Base-by-base conservation (phyloP, 2,888 invertebrate genomes). In the Dexiosoma caninum region DNA sequence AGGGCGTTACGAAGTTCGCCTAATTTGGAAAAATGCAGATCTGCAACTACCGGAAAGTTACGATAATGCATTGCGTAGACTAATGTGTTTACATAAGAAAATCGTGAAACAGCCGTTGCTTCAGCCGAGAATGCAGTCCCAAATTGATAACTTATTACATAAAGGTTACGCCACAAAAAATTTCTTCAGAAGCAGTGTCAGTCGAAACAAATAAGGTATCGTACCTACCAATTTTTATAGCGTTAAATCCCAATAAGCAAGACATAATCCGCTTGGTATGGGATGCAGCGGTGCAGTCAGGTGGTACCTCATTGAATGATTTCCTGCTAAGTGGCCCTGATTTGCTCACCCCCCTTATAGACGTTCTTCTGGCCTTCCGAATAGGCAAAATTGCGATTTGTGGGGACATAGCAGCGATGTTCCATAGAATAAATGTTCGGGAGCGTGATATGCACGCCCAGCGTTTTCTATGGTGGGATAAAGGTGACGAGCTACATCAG, bases 161-260 rank as follows among this genome's bases (percentile, higher is more conserved):
- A 51, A 64, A 14, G 37, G 64, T 1, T 66, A 72, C 2, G 71
- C 78, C 1, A 66, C 6, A 51, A 78, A 72, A 10, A 9, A 12
- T 42, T 0, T 0, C 19, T 42, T 14, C 30, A 2, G 37, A 44
- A 16, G 19, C 37, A 21, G 21, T n/a, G 0, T 0, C 0, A 10
- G 21, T 8, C 9, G n/a, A 19, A 5, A 2, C 7, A 9, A 49
- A 9, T 10, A 16, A 14, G 10, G n/a, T n/a, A n/a, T 64, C 44
- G 55, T 74, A 55, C 19, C 16, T 46, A 2, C 64, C 53, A 12
- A 55, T 55, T 16, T 69, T 69, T 16, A 37, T 71, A 5, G 59
- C 37, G 0, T 35, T 9, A 8, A 81, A 84, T 35, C 71, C 83
- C 19, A 83, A 81, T 66, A 86, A 87, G 57, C 83, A 81, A 0